Evolutionary conservation across 2,888 invertebrate genomes (phyloP), one percentile per base, ranked within the genome.

Genomic region (Phengaris alcon): DNA sequence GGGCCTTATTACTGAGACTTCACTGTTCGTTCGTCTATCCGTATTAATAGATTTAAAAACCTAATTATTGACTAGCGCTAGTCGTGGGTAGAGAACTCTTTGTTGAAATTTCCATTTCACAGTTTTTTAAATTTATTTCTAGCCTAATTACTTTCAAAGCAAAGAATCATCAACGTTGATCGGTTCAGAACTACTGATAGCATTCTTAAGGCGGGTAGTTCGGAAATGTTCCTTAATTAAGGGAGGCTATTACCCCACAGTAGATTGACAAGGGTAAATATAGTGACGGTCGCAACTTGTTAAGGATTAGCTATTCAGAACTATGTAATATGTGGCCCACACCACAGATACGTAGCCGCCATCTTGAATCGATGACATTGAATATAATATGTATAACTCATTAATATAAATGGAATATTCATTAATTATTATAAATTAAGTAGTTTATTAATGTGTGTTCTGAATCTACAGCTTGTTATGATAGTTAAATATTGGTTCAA

Each of bases 161-260:
- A 12, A 52, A 8, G 2, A 64, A 35, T 44, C 2, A 64, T 64
- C 35, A 35, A 64, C 10, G 64, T 13, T 44, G 64, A 64, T 44
- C 64, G 44, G 35, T 6, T 64, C 7, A 13, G 35, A 35, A 35
- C 35, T 35, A 64, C 6, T 44, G 64, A 64, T 64, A 35, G 12
- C 35, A 64, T 64, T 64, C 44, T 44, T 64, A 35, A 64, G 64
- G 35, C 35, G 64, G 64, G 64, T 44, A 64, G 13, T 64, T 64
- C 10, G 12, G 64, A 10, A 64, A 64, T 64, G 35, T 64, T 35
- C 6, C 6, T 64, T 44, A 64, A 64, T 64, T 44, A 64, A 64
- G 12, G 22, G 59, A 57, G 15, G 22, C 35, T 55, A 2, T 55
- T 9, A 55, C n/a, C 35, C 64, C 35, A 35, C 22, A 35, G 15